Base-by-base conservation (phyloP, 2,888 invertebrate species). In the Troides helena region DNA sequence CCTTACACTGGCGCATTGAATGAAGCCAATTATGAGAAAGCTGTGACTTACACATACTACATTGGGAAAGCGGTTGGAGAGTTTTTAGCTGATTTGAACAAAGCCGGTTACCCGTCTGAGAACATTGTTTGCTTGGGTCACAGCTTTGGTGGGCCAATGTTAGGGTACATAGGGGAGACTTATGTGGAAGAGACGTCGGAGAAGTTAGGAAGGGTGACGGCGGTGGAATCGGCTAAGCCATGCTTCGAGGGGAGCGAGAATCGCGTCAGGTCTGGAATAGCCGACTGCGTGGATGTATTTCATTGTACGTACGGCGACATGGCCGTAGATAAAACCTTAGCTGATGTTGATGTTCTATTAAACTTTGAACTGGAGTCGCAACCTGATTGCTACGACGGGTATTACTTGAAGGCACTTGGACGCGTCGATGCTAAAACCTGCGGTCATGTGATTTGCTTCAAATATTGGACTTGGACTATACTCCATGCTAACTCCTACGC, bases 201-300 rank as follows among this genome's bases (percentile, higher is more conserved):
- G 68, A 88, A 86, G 65, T 72, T 92, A 6, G 83, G 84, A 82
- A 81, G 87, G 23, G 77, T 91, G 1, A 90, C 92, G 0, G 92
- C 85, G 0, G 77, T 91, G 7, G 92, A 92, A 72, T 92, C 92
- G 18, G 91, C 91, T 0, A 90, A 91, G 0, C 89, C 90, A 36
- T 92, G 91, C 74, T 92, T 90, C 25, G 59, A 25, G 8, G 25
- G 17, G 14, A 23, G 23, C 21, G 59, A 25, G 25, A 59, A 59
- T 25, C 59, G 59, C 25, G 17, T 59, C 59, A 59, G 21, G 25
- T 59, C 59, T 59, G 59, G 59, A 1, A 25, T 59, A 25, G 59
- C 59, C 8, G 59, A 59, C 10, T 59, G 59, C 23, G 59, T 59
- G 6, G 59, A 59, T 17, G 59, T 59, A 23, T 25, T 59, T 59